Base-by-base conservation (phyloP, 1,140 invertebrate genomes). In the Trichonephila clavipes region DNA sequence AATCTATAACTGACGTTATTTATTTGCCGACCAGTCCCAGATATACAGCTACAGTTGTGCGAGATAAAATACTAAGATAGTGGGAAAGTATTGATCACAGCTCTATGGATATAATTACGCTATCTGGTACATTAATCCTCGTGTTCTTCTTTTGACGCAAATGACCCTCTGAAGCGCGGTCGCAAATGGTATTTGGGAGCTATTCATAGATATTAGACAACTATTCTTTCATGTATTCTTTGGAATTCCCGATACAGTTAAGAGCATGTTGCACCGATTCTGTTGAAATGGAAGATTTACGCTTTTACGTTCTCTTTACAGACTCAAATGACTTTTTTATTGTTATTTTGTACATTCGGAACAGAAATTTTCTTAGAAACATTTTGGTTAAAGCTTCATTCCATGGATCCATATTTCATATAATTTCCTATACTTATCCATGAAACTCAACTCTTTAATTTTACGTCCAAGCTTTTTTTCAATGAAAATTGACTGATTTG, bases 71-170 rank as follows among this genome's bases (percentile, higher is more conserved):
- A 92, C 83, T 59, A 86, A 66, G 83, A 92, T 92, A 92, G 91
- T 86, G 91, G 81, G 21, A 92, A 87, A 44, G 91, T 92, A 92
- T 92, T 92, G 91, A 92, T 92, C 83, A 86, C 59, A n/a, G 83
- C 59, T 92, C 82, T 92, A 92, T 92, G 91, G 91, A 92, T 92
- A 92, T 92, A 92, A 92, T 92, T 92, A 92, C 91, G 51, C 62
- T 59, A 69, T 83, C 28, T 72, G 64, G 64, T 69, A 87, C 91
- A 92, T 92, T 92, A 92, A 92, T 92, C 83, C 91, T 92, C 62
- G 19, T 86, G 19, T 66, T 92, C 91, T 92, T 92, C 83, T 92
- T 92, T 92, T 92, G 91, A 92, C 91, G 83, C 91, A 92, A 92
- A 92, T 92, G 82, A 72, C 91, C 91, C 64, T 64, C 40, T 28